phyloP scores from a whole-genome alignment of 2,888 invertebrate species.

The Sthenelais limicola region DNA sequence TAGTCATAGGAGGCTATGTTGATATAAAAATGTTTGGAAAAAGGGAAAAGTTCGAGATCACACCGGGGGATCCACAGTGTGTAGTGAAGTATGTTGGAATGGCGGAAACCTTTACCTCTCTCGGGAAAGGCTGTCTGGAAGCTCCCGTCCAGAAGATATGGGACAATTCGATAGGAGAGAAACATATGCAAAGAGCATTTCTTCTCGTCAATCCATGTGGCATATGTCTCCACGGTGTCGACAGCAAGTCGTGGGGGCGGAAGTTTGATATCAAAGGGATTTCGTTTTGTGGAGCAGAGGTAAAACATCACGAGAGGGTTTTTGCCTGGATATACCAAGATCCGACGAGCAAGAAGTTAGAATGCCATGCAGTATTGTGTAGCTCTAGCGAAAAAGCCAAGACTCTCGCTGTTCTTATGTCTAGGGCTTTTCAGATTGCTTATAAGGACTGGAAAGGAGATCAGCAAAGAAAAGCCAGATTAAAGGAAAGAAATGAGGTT shows the following conservation, averaged over 20 bases:
- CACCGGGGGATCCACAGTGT: constrained; percentile 62
- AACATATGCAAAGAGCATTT: constrained; percentile 53
- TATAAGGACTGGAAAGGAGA: constrained; percentile 64
- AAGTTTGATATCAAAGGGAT: constrained; percentile 61
- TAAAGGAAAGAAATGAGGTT: no score
- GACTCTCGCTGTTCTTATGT: constrained; percentile 59
- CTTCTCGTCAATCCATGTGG: constrained; percentile 52
- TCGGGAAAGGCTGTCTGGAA: constrained; percentile 61
- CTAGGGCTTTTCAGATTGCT: constrained; percentile 57
- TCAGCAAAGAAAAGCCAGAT: constrained; percentile 40
- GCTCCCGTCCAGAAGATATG: constrained; percentile 61
- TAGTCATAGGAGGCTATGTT: no score
- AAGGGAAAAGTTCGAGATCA: constrained; percentile 51
- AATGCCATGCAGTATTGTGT: constrained; percentile 63
- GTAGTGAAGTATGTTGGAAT: constrained; percentile 61
- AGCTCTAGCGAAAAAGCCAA: constrained; percentile 60
- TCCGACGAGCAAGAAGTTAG: constrained; percentile 48
- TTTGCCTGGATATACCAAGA: constrained; percentile 63
- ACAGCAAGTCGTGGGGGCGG: not conserved
- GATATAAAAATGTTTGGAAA: constrained; percentile 39
- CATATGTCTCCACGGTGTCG: constrained; percentile 8
- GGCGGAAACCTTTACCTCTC: constrained; percentile 59
- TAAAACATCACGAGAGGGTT: constrained; percentile 58
- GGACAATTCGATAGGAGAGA: constrained; percentile 62
- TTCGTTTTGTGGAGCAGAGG: constrained; percentile 64